Evolutionary conservation across 2,113 vertebrate genomes (phyloP).

Genomic region (Uropsilus gracilis): DNA sequence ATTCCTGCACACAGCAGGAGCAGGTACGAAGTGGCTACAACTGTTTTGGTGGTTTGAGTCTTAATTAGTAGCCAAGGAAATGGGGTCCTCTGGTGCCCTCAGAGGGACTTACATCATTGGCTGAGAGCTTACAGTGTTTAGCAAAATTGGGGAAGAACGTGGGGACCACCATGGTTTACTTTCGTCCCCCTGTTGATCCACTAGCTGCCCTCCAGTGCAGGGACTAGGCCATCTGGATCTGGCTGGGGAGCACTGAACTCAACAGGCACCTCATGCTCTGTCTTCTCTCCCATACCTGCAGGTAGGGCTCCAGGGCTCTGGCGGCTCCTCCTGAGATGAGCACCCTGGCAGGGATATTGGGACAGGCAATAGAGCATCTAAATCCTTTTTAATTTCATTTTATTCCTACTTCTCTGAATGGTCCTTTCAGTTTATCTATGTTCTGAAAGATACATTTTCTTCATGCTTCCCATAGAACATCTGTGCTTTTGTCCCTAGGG

Average conservation of each 20-base stretch:
- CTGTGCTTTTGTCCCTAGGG: neutral
- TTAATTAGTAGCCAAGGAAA: slow-evolving; percentile 15
- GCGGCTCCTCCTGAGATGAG: neutral
- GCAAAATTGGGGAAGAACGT: neutral
- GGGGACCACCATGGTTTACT: neutral
- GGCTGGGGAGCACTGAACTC: neutral
- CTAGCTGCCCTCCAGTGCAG: neutral
- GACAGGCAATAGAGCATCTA: neutral
- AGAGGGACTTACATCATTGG: neutral
- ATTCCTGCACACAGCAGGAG: neutral
- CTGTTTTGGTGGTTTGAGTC: neutral
- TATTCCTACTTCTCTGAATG: neutral
- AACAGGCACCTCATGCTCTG: rapidly evolving
- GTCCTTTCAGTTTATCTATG: neutral
- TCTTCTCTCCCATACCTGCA: neutral
- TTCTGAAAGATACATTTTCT: neutral
- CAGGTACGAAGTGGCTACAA: neutral
- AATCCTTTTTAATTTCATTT: neutral
- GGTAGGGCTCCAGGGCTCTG: neutral
- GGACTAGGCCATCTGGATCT: neutral
- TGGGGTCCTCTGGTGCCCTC: neutral
- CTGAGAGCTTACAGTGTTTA: neutral
- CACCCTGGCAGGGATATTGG: neutral
- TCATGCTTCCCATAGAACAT: neutral
- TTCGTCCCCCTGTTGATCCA: neutral